Evolutionary conservation across 2,888 invertebrate genomes (phyloP), one percentile per base, ranked within the genome.

Genomic region (Camponotus fellah): DNA sequence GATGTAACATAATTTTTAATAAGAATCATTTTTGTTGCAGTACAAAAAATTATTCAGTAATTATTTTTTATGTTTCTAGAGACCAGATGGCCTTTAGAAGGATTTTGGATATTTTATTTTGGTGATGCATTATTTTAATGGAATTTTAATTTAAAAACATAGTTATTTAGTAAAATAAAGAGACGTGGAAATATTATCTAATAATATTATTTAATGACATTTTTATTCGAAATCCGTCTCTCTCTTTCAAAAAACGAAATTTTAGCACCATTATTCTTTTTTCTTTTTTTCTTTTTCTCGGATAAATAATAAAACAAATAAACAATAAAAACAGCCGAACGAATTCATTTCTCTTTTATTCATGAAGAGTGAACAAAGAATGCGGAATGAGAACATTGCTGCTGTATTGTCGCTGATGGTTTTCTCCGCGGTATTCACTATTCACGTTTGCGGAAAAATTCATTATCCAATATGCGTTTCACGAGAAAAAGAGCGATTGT

Each of bases 271-370:
- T 58, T 71, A 21, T 79, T 60, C 26, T 26, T 0, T 46, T 34
- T 71, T 12, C 32, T 32, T 49, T 17, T 37, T 40, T 12, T 37
- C 26, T 56, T 60, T 21, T 3, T 10, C 14, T 69, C 6, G 8
- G 4, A 26, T 72, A 58, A 72, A 71, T 58, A 72, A 71, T 71
- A 43, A 71, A 71, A 71, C 26, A 26, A 26, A 26, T 26, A 26
- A 72, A 71, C 74, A 72, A 71, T 71, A 43, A 71, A 71, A 71
- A 43, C 40, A 26, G 6, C 14, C 58, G 14, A 79, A 43, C 43
- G 14, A 79, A 79, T 71, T 79, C 58, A 43, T 34, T 79, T 68
- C 14, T 26, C 43, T 5, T 56, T 71, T 69, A 71, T 79, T 79
- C 72, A 26, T 10, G 4, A 56, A 34, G 14, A 43, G 32, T 10